Evolutionary conservation across 2,888 invertebrate genomes (phyloP), one percentile per base, ranked within the genome.

Genomic region (Disparrhopalites patrizii): DNA sequence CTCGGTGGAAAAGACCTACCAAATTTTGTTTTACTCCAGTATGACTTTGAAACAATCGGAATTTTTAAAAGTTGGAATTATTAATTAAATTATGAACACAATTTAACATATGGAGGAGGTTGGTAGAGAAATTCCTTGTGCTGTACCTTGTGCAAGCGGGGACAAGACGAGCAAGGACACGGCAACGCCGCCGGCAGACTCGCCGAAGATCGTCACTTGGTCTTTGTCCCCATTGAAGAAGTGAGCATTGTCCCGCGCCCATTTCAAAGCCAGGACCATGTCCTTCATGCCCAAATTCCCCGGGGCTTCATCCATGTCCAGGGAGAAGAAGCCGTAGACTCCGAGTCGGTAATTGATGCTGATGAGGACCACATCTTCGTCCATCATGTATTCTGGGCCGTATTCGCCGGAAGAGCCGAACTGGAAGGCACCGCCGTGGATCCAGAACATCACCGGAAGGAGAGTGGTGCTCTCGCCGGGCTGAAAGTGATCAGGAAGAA

Each of bases 221-320:
- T 50, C 25, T 13, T 38, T 33, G 43, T 64, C 64, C 1, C 64
- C 64, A 33, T 57, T 50, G n/a, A 64, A 64, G 36, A 10, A 18
- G 5, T 23, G 15, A 30, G 57, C 57, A 36, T 57, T 64, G 5
- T 57, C 18, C 15, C 43, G 30, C 1, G 43, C 55, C 64, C 64
- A 64, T 33, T 57, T 56, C 28, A 64, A 25, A 1, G 64, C 64
- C 3, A 64, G 27, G 1, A 40, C 43, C n/a, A 10, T 5, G 20
- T 43, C 63, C 30, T 64, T 64, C 23, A 64, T 18, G 1, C 64
- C 64, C 36, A 57, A 57, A 51, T 67, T 69, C n/a, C 64, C 64
- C 5, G 64, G 64, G 2, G 64, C 64, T 10, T 47, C 50, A 23
- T 64, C 57, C 3, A 57, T 23, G 4, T 31, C 64, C 1, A 64